Percentiles rank a stretch among this genome's conserved stretches.
Conservation (phyloP, 2,888 invertebrate genomes). For the Sinohyriopsis cumingii region DNA sequence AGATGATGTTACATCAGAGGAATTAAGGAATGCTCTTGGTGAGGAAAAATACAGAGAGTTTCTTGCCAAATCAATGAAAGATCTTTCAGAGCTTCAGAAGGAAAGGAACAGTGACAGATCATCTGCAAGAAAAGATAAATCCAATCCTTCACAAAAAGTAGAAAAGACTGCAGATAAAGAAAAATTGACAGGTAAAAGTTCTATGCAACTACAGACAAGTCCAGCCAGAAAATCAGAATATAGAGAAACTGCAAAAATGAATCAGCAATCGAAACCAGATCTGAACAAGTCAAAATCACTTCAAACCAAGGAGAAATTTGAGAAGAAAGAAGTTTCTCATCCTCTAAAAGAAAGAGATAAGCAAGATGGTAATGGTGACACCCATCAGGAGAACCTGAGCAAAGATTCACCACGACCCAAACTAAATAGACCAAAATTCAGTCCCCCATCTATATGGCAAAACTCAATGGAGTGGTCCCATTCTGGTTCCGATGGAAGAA, state of each 20-base stretch:
- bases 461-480: conserved; percentile 8
- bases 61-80: conserved; percentile 45
- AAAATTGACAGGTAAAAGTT: neutral
- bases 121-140: conserved; percentile 23
- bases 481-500: conserved; percentile 1
- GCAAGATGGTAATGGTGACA: too few species aligned
- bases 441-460: conserved; percentile 42
- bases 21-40: conserved; percentile 39
- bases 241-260: conserved; percentile 1
- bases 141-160: conserved; percentile 13
- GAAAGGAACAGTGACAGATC: conserved; percentile 18
- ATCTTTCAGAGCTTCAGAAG: conserved; percentile 47
- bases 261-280: conserved; percentile 23
- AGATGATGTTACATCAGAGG: conserved; percentile 37
- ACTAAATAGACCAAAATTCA: conserved; percentile 46
- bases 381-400: neutral
- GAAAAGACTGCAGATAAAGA: neutral
- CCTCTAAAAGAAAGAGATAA: too few species aligned
- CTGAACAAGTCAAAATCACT: conserved; percentile 9
- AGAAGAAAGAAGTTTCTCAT: too few species aligned
- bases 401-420: conserved; percentile 38
- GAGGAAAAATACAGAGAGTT: conserved; percentile 54
- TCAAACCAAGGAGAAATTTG: neutral
- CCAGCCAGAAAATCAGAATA: conserved; percentile 6
- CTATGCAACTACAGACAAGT: too few species aligned